Conservation (phyloP, 2,888 invertebrate species). For the Leistus spinibarbis region DNA sequence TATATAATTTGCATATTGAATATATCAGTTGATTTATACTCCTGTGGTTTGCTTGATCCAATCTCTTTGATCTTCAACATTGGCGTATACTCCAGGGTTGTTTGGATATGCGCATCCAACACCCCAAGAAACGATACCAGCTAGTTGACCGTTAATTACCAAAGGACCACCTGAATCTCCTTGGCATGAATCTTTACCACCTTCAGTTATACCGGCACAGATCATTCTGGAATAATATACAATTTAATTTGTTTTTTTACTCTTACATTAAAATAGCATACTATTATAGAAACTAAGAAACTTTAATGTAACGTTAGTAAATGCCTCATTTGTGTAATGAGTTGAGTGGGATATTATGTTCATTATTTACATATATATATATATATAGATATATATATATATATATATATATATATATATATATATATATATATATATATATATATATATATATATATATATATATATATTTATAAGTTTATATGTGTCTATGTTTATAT, state of each 20-base stretch:
- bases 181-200: conserved; percentile 14
- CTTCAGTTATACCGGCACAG: conserved; percentile 8
- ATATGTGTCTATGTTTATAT: too few species aligned
- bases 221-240: conserved; percentile 13
- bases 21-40: background rate
- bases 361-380: too few species aligned
- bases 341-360: background rate
- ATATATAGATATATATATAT: too few species aligned
- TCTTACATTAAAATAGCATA: background rate
- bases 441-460: too few species aligned
- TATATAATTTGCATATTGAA: background rate
- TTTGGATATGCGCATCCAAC: background rate
- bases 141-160: background rate
- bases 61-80: background rate
- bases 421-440: too few species aligned
- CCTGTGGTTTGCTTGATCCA: background rate
- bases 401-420: too few species aligned
- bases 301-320: background rate
- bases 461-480: too few species aligned
- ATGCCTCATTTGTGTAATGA: background rate
- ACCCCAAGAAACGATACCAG: conserved; percentile 22
- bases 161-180: conserved; percentile 21
- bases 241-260: background rate
- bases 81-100: background rate
- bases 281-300: background rate